Base-by-base conservation (phyloP, 2,113 vertebrate genomes). In the Alouatta palliata region DNA sequence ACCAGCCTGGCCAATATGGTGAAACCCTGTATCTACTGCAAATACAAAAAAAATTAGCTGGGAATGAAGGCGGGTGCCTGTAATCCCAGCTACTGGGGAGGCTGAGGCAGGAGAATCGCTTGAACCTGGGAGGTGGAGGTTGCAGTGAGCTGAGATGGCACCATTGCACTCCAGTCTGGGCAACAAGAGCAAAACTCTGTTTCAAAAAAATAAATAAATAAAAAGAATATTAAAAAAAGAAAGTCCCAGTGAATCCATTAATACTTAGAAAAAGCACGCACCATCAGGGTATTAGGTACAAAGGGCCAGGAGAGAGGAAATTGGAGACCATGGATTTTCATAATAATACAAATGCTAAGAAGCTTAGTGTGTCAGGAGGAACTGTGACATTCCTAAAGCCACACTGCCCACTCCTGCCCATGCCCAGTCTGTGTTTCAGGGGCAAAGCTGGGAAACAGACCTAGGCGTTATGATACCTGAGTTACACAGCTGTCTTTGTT, bases 301-400 rank as follows among this genome's bases (percentile, higher is more conserved):
- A 83, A 93, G 40, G 56, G 5, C 10, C 6, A 92, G 30, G 11
- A 4, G 20, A 9, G 49, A 27, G 61, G 13, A 23, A 2, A 19
- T 11, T 6, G 8, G 73, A 91, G 21, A 12, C 21, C 6, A 5
- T 45, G 71, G 35, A 68, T 85, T 76, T 95, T 79, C 56, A 1
- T 70, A 70, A 88, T n/a, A 81, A 30, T 64, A 89, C 54, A 80
- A 70, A 43, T 76, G 68, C 37, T 87, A 80, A 86, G 58, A 90
- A 87, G 79, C 68, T 80, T 61, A 66, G 13, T 10, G 35, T 32
- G 27, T 58, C 11, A 30, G 73, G 27, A 43, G 25, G 13, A 23
- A 27, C 35, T 58, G 20, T 71, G 75, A 49, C 6, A 54, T 1
- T 37, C 40, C 0, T 35, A 52, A 20, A 94, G 8, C 54, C 84